Evolutionary conservation across 2,113 vertebrate species (phyloP).

Genomic region (Raja brachyura): DNA sequence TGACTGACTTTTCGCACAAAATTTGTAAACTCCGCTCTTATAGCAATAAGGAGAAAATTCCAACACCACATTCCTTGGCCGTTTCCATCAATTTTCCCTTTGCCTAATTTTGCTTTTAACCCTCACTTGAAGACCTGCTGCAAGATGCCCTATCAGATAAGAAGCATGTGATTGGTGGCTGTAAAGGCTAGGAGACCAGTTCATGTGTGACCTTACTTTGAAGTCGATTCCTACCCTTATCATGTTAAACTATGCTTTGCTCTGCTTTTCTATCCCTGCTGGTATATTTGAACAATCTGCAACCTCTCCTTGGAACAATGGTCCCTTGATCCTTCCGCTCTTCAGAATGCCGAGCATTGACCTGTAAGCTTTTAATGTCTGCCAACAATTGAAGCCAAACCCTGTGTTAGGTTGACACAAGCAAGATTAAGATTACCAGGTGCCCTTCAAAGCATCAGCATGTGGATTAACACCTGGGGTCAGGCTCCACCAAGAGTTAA

Average conservation of each 20-base stretch:
- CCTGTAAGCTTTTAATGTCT: background rate
- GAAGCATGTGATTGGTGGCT: too few relatives aligned
- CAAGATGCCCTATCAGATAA: background rate
- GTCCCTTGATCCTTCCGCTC: background rate
- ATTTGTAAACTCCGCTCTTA: background rate
- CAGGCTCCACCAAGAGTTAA: background rate
- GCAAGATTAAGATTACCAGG: background rate
- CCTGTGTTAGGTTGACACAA: background rate
- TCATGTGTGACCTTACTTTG: too few relatives aligned
- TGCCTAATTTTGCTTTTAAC: background rate
- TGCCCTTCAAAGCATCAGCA: background rate
- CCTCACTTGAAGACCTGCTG: background rate
- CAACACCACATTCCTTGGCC: background rate
- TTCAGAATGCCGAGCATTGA: background rate
- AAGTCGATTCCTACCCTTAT: too few relatives aligned
- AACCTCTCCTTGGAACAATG: constrained; percentile 1
- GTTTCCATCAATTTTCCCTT: background rate
- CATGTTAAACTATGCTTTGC: too few relatives aligned
- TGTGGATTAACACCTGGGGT: background rate
- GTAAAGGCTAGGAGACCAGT: too few relatives aligned
- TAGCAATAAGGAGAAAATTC: background rate
- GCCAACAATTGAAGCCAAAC: background rate
- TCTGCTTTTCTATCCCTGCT: background rate
- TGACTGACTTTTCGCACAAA: background rate
- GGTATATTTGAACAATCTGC: background rate